Percentiles rank a stretch among this genome's conserved stretches.
These are phyloP conservation scores for Triplophysa dalaica DNA, from an alignment of 2,113 vertebrate species.

Conservation along the genomic window DNA sequence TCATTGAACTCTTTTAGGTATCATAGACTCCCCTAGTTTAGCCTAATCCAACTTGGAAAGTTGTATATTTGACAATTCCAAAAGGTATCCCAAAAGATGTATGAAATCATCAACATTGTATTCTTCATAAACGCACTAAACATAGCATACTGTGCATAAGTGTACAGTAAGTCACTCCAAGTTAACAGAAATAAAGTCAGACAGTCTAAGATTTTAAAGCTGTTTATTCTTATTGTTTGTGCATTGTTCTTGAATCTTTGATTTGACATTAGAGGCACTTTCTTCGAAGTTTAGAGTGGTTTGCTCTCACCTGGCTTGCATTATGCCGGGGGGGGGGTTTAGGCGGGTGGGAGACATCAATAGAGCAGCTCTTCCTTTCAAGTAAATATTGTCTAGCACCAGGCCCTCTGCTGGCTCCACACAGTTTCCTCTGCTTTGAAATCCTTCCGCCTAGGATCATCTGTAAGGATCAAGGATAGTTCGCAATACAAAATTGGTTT, in stretches of 20 bases:
- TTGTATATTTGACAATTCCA: not conserved
- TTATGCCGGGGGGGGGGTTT: constrained; percentile 39
- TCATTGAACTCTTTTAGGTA: not conserved
- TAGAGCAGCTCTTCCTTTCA: constrained; percentile 54
- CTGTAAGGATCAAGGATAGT: constrained; percentile 67
- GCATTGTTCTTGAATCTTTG: constrained; percentile 1
- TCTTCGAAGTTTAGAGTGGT: constrained; percentile 6
- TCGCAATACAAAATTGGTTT: constrained; percentile 77
- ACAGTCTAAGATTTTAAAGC: not conserved
- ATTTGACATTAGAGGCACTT: constrained; percentile 8
- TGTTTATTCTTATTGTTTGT: not conserved
- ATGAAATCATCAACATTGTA: not conserved
- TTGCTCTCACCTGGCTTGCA: constrained; percentile 61
- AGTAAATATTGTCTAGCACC: constrained; percentile 61
- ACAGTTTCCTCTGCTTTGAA: constrained; percentile 80
- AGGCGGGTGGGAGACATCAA: constrained; percentile 22
- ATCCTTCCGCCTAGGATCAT: constrained; percentile 70
- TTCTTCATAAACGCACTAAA: not conserved
- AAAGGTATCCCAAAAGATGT: not conserved
- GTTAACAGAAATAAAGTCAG: not conserved
- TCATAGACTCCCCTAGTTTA: too few species aligned
- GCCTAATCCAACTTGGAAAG: too few species aligned
- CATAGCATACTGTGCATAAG: not conserved
- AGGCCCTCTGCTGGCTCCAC: constrained; percentile 70
- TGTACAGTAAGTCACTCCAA: not conserved